Evolutionary conservation across 1,140 invertebrate genomes (phyloP).

Genomic region (Eulimnadia texana): DNA sequence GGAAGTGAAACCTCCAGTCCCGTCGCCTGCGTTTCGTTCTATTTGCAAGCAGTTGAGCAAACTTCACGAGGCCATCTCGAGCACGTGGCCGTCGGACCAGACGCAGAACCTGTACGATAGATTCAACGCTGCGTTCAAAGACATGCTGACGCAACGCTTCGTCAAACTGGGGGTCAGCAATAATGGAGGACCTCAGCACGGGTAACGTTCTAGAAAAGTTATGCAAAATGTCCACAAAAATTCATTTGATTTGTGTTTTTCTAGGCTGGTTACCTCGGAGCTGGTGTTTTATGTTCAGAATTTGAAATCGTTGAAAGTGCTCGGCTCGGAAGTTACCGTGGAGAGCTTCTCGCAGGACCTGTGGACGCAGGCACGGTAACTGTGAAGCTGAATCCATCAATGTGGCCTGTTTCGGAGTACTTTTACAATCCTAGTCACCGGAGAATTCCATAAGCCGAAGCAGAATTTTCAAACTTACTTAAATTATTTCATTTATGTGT

Average conservation of each 20-base stretch:
- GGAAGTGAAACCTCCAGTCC: conserved; percentile 89
- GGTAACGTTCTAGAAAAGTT: conserved; percentile 35
- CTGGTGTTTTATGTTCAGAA: conserved; percentile 90
- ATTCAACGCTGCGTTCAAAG: conserved; percentile 76
- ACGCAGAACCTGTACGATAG: conserved; percentile 60
- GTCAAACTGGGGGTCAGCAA: conserved; percentile 75
- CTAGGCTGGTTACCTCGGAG: conserved; percentile 78
- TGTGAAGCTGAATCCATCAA: conserved; percentile 1
- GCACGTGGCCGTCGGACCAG: conserved; percentile 56
- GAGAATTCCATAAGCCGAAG: no score
- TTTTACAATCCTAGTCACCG: not conserved
- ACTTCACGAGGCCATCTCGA: conserved; percentile 77
- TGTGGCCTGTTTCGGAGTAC: not conserved
- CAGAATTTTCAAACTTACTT: no score
- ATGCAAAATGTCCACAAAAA: not conserved
- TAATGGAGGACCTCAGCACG: conserved; percentile 90
- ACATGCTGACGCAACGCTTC: conserved; percentile 66
- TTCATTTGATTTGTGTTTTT: conserved; percentile 23
- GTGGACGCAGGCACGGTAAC: conserved; percentile 8
- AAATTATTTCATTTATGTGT: no score
- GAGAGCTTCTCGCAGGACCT: conserved; percentile 14
- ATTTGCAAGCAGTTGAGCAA: conserved; percentile 66
- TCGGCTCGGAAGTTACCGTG: conserved; percentile 44
- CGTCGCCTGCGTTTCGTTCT: conserved; percentile 66
- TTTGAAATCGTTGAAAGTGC: conserved; percentile 65